Conservation (phyloP, 2,797 vertebrate species). For the Cercopithecus petaurista region DNA sequence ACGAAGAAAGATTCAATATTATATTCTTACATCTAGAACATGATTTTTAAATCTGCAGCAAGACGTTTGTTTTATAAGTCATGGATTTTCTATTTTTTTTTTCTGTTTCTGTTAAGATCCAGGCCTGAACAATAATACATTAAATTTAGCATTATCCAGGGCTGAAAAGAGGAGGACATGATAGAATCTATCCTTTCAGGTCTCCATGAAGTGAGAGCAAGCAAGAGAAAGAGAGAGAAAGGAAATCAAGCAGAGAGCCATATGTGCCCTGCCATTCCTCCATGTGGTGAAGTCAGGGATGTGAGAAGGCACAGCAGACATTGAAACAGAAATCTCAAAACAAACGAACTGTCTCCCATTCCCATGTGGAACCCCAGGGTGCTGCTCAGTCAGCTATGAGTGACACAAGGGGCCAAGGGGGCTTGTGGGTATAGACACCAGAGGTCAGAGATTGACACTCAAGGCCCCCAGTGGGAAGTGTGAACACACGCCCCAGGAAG, state of each 20-base stretch:
- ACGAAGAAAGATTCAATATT: not conserved
- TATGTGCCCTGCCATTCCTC: fast-evolving
- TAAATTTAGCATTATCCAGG: not conserved
- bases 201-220: not conserved
- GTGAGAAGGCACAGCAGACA: not conserved
- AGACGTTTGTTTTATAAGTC: not conserved
- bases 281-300: not conserved
- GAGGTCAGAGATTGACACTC: not conserved
- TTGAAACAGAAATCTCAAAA: not conserved
- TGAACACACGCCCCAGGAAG: no score
- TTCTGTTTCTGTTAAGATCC: conserved; percentile 29
- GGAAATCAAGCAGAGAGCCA: not conserved
- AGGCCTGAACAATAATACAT: not conserved
- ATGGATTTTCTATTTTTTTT: not conserved
- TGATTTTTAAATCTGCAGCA: not conserved
- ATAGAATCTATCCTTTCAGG: not conserved
- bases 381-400: not conserved
- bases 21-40: not conserved
- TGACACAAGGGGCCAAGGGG: no score
- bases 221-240: not conserved
- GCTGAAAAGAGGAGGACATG: not conserved
- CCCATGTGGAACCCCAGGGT: not conserved
- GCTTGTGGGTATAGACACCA: fast-evolving
- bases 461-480: not conserved
- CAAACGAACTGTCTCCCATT: not conserved